Evolutionary conservation across 2,113 vertebrate species (phyloP).

Genomic region (Semicossyphus pulcher): DNA sequence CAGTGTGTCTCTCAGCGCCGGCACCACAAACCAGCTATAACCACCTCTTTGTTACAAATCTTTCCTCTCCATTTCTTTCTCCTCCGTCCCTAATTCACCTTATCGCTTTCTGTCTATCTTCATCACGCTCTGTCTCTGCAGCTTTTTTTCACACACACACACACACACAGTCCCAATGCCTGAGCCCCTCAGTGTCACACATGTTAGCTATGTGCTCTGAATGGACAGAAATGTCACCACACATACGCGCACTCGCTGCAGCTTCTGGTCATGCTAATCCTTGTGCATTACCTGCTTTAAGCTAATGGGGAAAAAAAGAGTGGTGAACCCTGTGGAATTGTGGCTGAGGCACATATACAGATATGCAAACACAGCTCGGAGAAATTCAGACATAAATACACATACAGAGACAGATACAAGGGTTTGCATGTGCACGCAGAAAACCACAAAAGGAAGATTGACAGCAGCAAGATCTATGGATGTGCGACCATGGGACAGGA

Average conservation of each 20-base stretch:
- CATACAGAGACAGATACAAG: neutral
- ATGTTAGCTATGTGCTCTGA: slow-evolving; percentile 2
- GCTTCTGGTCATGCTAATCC: slow-evolving; percentile 41
- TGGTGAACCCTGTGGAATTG: slow-evolving; percentile 23
- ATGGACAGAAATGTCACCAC: neutral
- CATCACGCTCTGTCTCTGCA: slow-evolving; percentile 35
- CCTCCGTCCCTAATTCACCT: slow-evolving; percentile 53
- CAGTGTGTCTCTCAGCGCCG: slow-evolving; percentile 11
- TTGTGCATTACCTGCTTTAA: slow-evolving; percentile 39
- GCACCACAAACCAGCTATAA: slow-evolving; percentile 35
- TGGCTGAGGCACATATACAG: slow-evolving; percentile 16
- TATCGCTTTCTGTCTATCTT: slow-evolving; percentile 56
- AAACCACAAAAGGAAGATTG: slow-evolving; percentile 46
- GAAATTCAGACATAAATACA: slow-evolving; percentile 21
- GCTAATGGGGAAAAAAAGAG: slow-evolving; percentile 31
- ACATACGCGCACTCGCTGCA: neutral
- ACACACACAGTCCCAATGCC: neutral
- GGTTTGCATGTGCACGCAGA: neutral
- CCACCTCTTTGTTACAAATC: slow-evolving; percentile 47
- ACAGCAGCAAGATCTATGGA: slow-evolving; percentile 29
- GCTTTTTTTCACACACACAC: slow-evolving; percentile 7
- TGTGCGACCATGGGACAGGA: slow-evolving; percentile 55
- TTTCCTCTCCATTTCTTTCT: slow-evolving; percentile 48
- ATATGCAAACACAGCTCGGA: neutral
- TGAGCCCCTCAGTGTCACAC: slow-evolving; percentile 2